phyloP scores from a whole-genome alignment of 2,113 vertebrate genomes.

The Phylloscopus trochilus region DNA sequence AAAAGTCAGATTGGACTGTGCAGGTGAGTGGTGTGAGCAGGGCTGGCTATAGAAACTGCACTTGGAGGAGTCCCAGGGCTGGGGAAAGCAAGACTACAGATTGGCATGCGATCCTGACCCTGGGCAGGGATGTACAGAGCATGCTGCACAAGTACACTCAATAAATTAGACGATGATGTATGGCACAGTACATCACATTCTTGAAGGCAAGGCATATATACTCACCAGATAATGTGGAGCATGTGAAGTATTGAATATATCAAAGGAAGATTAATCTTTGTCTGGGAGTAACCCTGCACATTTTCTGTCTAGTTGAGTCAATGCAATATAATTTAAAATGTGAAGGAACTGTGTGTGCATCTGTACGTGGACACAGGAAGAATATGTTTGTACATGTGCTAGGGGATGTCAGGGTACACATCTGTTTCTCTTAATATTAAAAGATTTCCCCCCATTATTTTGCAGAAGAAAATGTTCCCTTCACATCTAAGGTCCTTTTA shows the following conservation, averaged over 20 bases:
- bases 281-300: conserved; percentile 18
- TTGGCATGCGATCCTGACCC: conserved; percentile 29
- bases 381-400: neutral
- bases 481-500: neutral
- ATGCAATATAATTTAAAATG: conserved; percentile 17
- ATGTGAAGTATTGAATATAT: conserved; percentile 61
- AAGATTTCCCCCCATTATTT: neutral
- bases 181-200: conserved; percentile 54
- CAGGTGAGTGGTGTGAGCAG: neutral
- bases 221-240: conserved; percentile 57
- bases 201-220: conserved; percentile 62
- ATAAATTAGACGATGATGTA: conserved; percentile 57
- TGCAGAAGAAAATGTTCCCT: neutral
- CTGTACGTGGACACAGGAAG: neutral
- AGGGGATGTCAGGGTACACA: neutral
- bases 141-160: conserved; percentile 16
- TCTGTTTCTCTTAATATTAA: neutral
- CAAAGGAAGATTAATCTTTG: conserved; percentile 60
- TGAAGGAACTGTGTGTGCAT: neutral
- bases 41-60: neutral
- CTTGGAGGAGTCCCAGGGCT: neutral
- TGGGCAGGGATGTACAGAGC: conserved; percentile 7
- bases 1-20: neutral
- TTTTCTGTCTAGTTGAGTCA: conserved; percentile 32
- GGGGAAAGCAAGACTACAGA: neutral